Base-by-base conservation (phyloP, 2,797 vertebrate genomes). In the Iguana delicatissima region DNA sequence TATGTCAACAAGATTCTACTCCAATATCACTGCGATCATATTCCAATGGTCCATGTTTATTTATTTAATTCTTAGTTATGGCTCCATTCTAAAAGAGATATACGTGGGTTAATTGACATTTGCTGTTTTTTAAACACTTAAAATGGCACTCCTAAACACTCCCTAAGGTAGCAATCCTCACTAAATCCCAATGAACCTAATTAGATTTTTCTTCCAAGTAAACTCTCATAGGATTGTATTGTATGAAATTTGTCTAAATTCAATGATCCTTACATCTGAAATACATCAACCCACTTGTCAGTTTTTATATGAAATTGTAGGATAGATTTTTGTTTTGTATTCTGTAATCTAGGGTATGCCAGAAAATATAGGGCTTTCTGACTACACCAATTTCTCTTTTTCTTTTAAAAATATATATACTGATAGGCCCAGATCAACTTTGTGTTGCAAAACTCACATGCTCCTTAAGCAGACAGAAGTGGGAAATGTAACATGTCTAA, bases 381-480 rank as follows among this genome's bases (percentile, higher is more conserved):
- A 64, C 89, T 88, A 92, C 88, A 72, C 95, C 91, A 86, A 95
- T 93, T 93, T 88, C 77, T 79, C 89, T 59, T 90, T 93, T 92
- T 20, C 88, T 81, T 69, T 62, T 2, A 80, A 89, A 92, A 3
- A 46, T 46, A 46, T 46, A 88, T 32, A 55, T 32, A 42, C 26
- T 77, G 38, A 77, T 77, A 22, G 42, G 13, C 22, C 24, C 16
- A 77, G 20, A 42, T 9, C 38, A 77, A 32, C 42, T 94, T 96
- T 95, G 86, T 95, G 26, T 89, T 94, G 79, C 95, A 91, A 93
- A 82, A 93, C 10, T 94, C 91, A 88, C 77, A 86, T 89, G 67
- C 90, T 92, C 84, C 90, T 95, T 80, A 90, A 83, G 32, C 72
- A 95, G 94, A 95, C 79, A 96, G 85, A 96, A 97, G 88, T 93